Base-by-base conservation (phyloP, 2,888 invertebrate species). In the Drosophila subsilvestris region DNA sequence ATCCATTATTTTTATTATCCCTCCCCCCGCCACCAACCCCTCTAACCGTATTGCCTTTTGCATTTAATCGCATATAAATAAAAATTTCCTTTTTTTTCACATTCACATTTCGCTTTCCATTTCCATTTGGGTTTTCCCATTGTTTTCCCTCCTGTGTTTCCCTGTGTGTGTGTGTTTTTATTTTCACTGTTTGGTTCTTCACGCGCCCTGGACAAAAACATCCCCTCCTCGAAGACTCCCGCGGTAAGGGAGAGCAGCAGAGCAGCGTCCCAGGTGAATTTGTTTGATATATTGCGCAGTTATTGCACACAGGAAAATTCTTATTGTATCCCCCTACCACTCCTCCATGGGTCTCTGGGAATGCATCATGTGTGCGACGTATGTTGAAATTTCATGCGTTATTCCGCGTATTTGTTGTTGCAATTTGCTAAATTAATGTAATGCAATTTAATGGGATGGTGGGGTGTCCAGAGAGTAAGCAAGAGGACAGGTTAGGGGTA, bases 281-380 rank as follows among this genome's bases (percentile, higher is more conserved):
- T 76, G 73, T 65, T 76, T 84, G 84, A 84, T 80, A 80, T 80
- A 84, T 84, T 84, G 84, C 84, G 76, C 76, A 80, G 86, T 84
- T 84, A 78, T 72, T 69, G 83, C 80, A 69, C 60, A 70, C 32
- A 5, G 59, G 47, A 22, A 54, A 59, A 20, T 27, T 37, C 66
- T 14, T 50, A 17, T 37, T 37, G 37, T 37, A 37, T 14, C 37
- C 37, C 37, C 61, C 29, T 53, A 57, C 32, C 56, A 25, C 29
- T 22, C 37, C 10, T 37, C 20, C n/a, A 20, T 51, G 50, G 56
- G 56, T 37, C 47, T 66, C 67, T 86, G 82, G 70, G 88, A 82
- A 80, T 88, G 82, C 88, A 82, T 82, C 82, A 85, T 87, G 68
- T 82, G 82, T 58, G 66, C 75, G 50, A 44, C 86, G 72, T 85